A percentile compares a stretch with the other conserved stretches of the same genome.
Conservation (phyloP, 2,113 vertebrate genomes). For the Prolemur simus region DNA sequence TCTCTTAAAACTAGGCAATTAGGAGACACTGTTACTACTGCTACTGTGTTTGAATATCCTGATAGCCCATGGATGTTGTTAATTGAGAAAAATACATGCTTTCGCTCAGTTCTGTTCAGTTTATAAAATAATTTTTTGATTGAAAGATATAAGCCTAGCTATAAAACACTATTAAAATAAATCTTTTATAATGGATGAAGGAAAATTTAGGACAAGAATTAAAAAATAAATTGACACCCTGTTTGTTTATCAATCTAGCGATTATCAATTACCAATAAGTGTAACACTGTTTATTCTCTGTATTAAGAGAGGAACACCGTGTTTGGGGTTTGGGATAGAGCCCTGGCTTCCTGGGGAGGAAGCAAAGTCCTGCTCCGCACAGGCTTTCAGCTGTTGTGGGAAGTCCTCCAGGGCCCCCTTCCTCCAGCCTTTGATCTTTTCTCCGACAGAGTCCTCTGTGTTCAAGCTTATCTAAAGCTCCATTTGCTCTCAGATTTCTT, state of each 20-base stretch:
- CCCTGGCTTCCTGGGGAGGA: not conserved
- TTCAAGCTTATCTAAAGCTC: not conserved
- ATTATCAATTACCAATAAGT: not conserved
- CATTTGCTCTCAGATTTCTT: not conserved
- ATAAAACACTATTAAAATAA: not conserved
- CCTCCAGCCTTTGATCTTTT: not conserved
- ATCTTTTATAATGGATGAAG: not conserved
- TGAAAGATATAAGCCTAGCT: not conserved
- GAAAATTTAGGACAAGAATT: conserved; percentile 27
- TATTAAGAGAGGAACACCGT: not conserved
- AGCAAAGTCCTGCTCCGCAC: not conserved
- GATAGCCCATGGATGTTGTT: not conserved
- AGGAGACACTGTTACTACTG: not conserved
- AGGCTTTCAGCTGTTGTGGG: not conserved
- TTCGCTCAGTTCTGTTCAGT: not conserved
- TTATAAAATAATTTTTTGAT: conserved; percentile 35
- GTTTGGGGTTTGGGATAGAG: not conserved
- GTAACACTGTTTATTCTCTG: not conserved
- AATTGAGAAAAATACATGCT: not conserved
- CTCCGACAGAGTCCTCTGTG: not conserved
- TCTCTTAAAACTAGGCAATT: not conserved
- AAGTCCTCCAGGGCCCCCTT: not conserved
- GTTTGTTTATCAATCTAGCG: not conserved
- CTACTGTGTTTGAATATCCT: not conserved
- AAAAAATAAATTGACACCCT: conserved; percentile 8